Base-by-base conservation (phyloP, 2,888 invertebrate genomes). In the Proisotoma minuta region DNA sequence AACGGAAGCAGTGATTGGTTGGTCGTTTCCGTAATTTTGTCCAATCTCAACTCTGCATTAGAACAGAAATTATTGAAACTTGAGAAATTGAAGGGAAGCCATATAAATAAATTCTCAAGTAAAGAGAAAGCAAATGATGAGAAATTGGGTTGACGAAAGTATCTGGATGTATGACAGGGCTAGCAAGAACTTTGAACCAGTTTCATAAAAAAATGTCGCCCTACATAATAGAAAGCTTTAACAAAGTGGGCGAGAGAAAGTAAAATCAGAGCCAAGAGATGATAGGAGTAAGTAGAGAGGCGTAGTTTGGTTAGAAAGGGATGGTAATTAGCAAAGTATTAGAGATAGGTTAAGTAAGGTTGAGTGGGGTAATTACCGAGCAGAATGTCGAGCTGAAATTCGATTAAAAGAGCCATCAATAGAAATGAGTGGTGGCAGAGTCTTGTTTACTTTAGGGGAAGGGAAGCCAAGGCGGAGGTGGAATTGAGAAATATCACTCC, bases 301-400 rank as follows among this genome's bases (percentile, higher is more conserved):
- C 22, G 5, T 3, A 2, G 39, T 18, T 15, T 40, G 4, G 4
- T 27, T 2, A 23, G 18, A 40, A n/a, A 2, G 57, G 3, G 23
- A 23, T 34, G 43, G 43, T 43, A 43, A 43, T 43, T 43, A 4
- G 54, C 26, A n/a, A 56, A 40, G 43, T 56, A 18, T 22, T n/a
- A n/a, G n/a, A n/a, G n/a, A n/a, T n/a, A n/a, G n/a, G n/a, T n/a
- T n/a, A n/a, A n/a, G n/a, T n/a, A n/a, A n/a, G n/a, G n/a, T n/a
- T n/a, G n/a, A n/a, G n/a, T n/a, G 29, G 20, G 63, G 60, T 67
- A 68, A 70, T 68, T 70, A 73, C 73, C 73, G 69, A 60, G 69
- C 70, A 54, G 62, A 65, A 64, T 73, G 71, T 64, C 59, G 71
- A 62, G 68, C 68, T 52, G 70, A 68, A 56, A 63, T 65, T 65